phyloP scores from a whole-genome alignment of 2,797 vertebrate species.

The Cyprinodon diabolis region DNA sequence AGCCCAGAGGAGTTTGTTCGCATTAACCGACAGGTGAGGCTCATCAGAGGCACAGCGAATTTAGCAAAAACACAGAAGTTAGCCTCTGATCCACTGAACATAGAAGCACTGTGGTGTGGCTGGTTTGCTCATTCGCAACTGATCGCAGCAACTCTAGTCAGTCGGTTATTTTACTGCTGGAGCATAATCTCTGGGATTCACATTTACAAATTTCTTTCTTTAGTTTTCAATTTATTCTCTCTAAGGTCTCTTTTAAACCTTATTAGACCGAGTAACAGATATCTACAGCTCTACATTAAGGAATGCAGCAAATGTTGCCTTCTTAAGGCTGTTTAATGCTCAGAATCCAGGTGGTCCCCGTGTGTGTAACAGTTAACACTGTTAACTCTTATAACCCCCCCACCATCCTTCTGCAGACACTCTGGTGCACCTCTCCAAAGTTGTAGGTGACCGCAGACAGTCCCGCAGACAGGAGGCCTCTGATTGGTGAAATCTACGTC shows the following conservation, averaged over 20 bases:
- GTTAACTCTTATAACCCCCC: too few relatives aligned
- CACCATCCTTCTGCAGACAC: too few relatives aligned
- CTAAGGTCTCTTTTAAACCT: too few relatives aligned
- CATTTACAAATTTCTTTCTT: not conserved
- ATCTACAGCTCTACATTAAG: not conserved
- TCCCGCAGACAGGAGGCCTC: too few relatives aligned
- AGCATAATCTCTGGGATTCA: not conserved
- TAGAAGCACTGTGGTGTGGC: too few relatives aligned
- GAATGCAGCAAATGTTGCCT: not conserved
- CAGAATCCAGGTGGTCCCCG: too few relatives aligned
- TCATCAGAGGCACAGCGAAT: not conserved
- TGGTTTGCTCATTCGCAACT: too few relatives aligned
- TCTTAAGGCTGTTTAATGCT: not conserved
- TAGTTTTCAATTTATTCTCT: not conserved
- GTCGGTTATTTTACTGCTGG: not conserved
- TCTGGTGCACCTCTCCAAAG: too few relatives aligned
- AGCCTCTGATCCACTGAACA: too few relatives aligned
- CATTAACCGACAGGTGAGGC: constrained; percentile 93
- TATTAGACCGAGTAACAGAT: not conserved
- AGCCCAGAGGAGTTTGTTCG: constrained; percentile 97
- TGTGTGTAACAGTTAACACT: too few relatives aligned
- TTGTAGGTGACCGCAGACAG: too few relatives aligned
- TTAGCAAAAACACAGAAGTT: not conserved
- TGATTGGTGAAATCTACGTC: too few relatives aligned
- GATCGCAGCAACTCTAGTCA: not conserved